Evolutionary conservation across 2,888 invertebrate genomes (phyloP), one percentile per base, ranked within the genome.

Genomic region (Meteorus colon): DNA sequence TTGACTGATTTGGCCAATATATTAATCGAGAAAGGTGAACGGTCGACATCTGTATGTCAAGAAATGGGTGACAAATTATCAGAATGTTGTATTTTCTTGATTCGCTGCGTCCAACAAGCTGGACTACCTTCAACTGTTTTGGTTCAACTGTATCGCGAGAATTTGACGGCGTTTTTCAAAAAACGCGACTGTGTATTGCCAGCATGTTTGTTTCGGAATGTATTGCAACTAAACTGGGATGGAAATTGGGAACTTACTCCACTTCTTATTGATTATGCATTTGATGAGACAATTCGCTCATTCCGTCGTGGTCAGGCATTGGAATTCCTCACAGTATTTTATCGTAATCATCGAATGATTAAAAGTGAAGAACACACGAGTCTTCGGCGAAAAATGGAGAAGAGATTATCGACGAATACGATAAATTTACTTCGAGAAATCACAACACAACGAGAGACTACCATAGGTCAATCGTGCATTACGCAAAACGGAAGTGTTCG

Each of bases 281-380:
- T 95, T 77, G 91, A 92, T 73, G 87, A 89, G 24, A 91, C 91
- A 27, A 92, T 94, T 2, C 91, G 94, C 77, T 92, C 93, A 41
- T 95, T 93, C 83, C 91, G 94, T 31, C 91, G 93, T 62, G 93
- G 92, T 78, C 95, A 95, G 89, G 94, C 94, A 0, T 83, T 94
- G 1, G 94, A 94, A 83, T 89, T 95, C 76, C 86, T 95, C 65
- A 90, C 91, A n/a, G 90, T 92, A 3, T 93, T 95, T 80, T 95
- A 94, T 86, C 91, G 91, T 67, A 92, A 94, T 81, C 88, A 92
- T 16, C 91, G 93, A 82, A 85, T 91, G 55, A 85, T 91, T 41
- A 91, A 91, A 79, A 89, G 90, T n/a, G 84, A 85, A 55, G 85
- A 88, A 24, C 81, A 89, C 19, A 82, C 81, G 37, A 89, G 90